Base-by-base conservation (phyloP, 2,113 vertebrate genomes). In the Australoheros scitulus region DNA sequence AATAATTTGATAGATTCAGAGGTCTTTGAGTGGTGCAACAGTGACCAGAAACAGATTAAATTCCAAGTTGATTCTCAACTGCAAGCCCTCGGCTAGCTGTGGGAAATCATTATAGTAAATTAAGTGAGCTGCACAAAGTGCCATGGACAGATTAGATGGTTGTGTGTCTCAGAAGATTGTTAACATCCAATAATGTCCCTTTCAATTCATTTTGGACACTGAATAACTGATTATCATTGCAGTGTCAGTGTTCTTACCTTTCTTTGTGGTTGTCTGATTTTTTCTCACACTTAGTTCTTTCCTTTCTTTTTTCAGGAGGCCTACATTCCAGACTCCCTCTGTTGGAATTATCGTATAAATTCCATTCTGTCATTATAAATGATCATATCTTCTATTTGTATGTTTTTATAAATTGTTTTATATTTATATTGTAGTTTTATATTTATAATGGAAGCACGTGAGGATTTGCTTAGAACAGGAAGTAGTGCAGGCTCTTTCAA, bases 121-220 rank as follows among this genome's bases (percentile, higher is more conserved):
- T 82, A 82, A 90, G 74, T 83, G 17, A 56, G 87, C 38, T 58
- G 77, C 50, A 76, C 76, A 34, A 87, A 70, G 63, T 64, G 76
- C n/a, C 65, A 58, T 7, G 15, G 80, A 89, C 86, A 81, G 74
- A 93, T 92, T 89, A 79, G 77, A 72, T 26, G 11, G 82, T 75
- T 32, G 3, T 36, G 60, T 90, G 89, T 88, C 76, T 88, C 74
- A 91, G 70, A 87, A 91, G 77, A 88, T 80, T 87, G 82, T 91
- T 92, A 92, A 88, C 68, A 34, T 81, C 88, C 75, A 92, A 90
- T 92, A 88, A 89, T 83, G 68, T 82, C 80, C 60, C 47, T 68
- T 83, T 87, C 57, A 81, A 85, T 93, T 91, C 79, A 77, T 80
- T 75, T 77, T 56, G 75, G 59, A 56, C 79, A 60, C 65, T 78